phyloP scores from a whole-genome alignment of 2,888 invertebrate species.

The Carcina quercana region DNA sequence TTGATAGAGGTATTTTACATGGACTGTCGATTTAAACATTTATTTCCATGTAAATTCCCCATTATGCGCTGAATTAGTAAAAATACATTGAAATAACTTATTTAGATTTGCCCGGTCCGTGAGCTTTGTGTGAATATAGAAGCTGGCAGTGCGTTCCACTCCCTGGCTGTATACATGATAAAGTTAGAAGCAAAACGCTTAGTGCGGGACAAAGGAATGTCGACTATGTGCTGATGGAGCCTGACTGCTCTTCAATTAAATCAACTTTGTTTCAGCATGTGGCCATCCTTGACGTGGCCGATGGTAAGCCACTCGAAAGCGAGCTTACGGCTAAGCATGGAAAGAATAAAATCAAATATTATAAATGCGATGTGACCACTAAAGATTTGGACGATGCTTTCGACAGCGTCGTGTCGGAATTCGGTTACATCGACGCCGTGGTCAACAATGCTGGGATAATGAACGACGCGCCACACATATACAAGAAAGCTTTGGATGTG shows the following conservation, averaged over 20 bases:
- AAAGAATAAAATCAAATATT: constrained; percentile 28
- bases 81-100: no score
- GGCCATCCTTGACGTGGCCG: constrained; percentile 31
- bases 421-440: constrained; percentile 34
- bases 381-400: constrained; percentile 29
- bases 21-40: no score
- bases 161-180: no score
- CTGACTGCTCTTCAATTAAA: neutral
- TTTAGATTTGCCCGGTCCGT: no score
- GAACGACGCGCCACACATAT: constrained; percentile 29
- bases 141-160: no score
- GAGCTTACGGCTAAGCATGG: constrained; percentile 33
- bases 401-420: constrained; percentile 23
- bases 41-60: no score
- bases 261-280: constrained; percentile 28
- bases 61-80: no score
- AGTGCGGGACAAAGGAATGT: neutral
- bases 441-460: constrained; percentile 39
- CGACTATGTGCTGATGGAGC: neutral
- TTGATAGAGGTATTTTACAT: no score
- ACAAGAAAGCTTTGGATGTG: constrained; percentile 32
- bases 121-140: no score
- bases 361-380: constrained; percentile 39
- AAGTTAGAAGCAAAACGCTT: no score
- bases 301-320: constrained; percentile 26